Conservation (phyloP, 1,140 invertebrate species). For the Hyphantria cunea region DNA sequence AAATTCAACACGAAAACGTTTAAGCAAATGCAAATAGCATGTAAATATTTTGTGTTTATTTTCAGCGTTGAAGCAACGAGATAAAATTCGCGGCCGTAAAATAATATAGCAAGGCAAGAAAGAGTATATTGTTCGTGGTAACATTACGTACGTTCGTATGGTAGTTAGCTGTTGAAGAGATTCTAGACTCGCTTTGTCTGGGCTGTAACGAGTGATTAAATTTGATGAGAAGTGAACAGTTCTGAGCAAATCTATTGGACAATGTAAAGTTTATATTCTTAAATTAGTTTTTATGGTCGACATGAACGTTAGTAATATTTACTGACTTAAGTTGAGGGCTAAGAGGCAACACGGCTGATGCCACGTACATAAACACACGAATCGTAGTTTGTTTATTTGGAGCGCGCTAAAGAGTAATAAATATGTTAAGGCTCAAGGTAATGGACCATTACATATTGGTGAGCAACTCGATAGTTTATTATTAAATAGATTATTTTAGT, state of each 20-base stretch:
- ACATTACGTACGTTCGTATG: constrained; percentile 38
- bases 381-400: constrained; percentile 1
- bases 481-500: constrained; percentile 5
- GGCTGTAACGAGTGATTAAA: constrained; percentile 32
- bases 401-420: background rate
- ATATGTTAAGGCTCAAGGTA: background rate
- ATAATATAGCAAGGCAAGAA: constrained; percentile 44
- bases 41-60: constrained; percentile 49
- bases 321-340: constrained; percentile 3
- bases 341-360: background rate
- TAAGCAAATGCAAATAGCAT: constrained; percentile 33
- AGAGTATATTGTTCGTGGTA: constrained; percentile 50
- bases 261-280: constrained; percentile 24
- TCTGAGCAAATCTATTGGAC: constrained; percentile 15
- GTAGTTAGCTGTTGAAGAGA: constrained; percentile 34
- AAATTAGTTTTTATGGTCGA: constrained; percentile 18
- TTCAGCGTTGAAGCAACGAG: constrained; percentile 48
- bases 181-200: constrained; percentile 26
- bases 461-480: background rate
- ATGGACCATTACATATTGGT: constrained; percentile 1
- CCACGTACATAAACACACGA: background rate
- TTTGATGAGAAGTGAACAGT: constrained; percentile 27
- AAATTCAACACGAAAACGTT: constrained; percentile 35
- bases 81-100: constrained; percentile 57
- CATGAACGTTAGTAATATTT: constrained; percentile 5